A percentile compares a stretch with the other conserved stretches of the same genome.
Conservation (phyloP, 2,797 vertebrate genomes). For the Schizopygopsis pylzovi region DNA sequence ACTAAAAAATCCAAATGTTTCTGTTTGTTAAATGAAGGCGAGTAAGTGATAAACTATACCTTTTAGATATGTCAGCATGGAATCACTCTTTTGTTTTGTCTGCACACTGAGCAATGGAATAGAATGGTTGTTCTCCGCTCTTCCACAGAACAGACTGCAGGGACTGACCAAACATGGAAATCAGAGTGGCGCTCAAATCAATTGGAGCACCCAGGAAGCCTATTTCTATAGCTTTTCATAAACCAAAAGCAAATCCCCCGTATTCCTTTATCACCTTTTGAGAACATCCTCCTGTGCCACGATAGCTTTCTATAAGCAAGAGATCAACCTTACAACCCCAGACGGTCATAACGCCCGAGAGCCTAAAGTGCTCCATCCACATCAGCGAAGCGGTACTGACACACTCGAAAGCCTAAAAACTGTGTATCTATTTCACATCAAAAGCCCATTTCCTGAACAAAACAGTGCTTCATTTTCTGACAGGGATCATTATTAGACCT, state of each 20-base stretch:
- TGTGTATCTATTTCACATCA: neutral
- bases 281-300: neutral
- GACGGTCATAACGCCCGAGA: neutral
- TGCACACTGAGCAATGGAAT: neutral
- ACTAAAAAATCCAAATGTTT: neutral
- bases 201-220: conserved; percentile 2
- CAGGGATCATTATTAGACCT: conserved; percentile 12
- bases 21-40: neutral
- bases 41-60: neutral
- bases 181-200: conserved; percentile 48
- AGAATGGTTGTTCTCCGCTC: neutral
- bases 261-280: conserved; percentile 4
- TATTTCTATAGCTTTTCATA: conserved; percentile 51
- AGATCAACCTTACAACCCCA: neutral
- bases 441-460: neutral
- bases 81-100: neutral
- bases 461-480: neutral
- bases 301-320: neutral
- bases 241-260: conserved; percentile 11
- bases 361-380: conserved; percentile 19
- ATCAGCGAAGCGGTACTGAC: neutral
- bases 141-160: conserved; percentile 37
- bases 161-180: conserved; percentile 51
- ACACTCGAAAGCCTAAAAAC: neutral
- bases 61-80: neutral